Base-by-base conservation (phyloP, 1,140 invertebrate species). In the Saccostrea echinata region DNA sequence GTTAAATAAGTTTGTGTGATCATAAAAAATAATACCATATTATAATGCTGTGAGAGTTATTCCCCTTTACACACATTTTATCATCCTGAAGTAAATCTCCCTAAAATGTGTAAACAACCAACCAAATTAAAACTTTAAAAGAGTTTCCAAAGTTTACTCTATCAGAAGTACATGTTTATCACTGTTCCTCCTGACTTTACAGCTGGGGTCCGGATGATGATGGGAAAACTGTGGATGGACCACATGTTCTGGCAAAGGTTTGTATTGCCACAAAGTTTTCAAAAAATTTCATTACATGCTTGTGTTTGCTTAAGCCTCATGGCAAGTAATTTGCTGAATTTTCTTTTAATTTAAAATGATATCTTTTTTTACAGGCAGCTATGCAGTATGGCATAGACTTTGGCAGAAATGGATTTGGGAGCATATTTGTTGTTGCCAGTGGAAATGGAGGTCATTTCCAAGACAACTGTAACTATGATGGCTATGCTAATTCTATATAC, bases 381-480 rank as follows among this genome's bases (percentile, higher is more conserved):
- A 92, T 95, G 91, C 91, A 93, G 57, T 90, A 93, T 90, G 95
- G 95, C 6, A 92, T 95, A 18, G 92, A 93, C 71, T 93, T 93
- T 92, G 94, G 95, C 81, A 91, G 95, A 33, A 80, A 91, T 43
- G 95, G 95, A 64, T 95, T 94, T 88, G 95, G 95, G 4, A 93
- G 92, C 87, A 94, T 95, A 52, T 95, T 93, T 92, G 94, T 95
- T 13, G 93, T 95, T 90, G 94, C 95, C 57, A 94, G 94, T 89
- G 95, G 95, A 12, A 95, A 95, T 88, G 95, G 95, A 53, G 95
- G 95, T 68, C 88, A 87, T 71, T 86, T 91, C 71, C 61, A 90
- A 43, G 95, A 95, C 90, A 94, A 95, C 91, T 95, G 95, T 89
- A 95, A 95, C 90, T 95, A 93, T 93, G 95, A 95, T 91, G 95